These are phyloP conservation scores for Nilaparvata lugens DNA, from an alignment of 1,140 invertebrate genomes.

Conservation along the genomic window DNA sequence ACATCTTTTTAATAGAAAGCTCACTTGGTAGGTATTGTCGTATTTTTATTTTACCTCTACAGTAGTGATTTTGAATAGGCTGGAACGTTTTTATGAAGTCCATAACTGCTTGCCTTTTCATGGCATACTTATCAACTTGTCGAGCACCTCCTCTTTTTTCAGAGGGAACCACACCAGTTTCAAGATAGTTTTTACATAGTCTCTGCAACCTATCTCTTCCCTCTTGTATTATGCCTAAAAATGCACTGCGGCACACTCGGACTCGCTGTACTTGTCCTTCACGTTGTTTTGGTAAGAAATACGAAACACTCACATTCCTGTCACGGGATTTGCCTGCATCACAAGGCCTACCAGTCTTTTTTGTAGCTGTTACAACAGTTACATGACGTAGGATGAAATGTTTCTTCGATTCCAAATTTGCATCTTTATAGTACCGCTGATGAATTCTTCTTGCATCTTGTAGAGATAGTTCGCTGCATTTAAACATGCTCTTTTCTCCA, in stretches of 20 bases:
- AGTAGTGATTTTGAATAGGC: constrained; percentile 9
- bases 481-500: too few species aligned
- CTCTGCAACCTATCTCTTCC: neutral
- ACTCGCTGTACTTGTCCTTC: constrained; percentile 1
- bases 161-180: neutral
- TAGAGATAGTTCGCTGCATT: too few species aligned
- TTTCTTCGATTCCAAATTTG: too few species aligned
- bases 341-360: too few species aligned
- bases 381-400: too few species aligned
- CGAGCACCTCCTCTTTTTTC: constrained; percentile 4
- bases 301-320: too few species aligned
- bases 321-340: too few species aligned
- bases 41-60: neutral
- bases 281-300: constrained; percentile 2
- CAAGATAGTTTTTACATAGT: constrained; percentile 11
- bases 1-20: constrained; percentile 7
- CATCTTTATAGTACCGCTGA: too few species aligned
- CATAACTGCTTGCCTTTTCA: constrained; percentile 1
- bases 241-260: neutral
- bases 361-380: too few species aligned
- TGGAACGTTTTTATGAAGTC: constrained; percentile 1
- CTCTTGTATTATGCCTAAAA: constrained; percentile 3
- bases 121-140: too few species aligned
- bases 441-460: too few species aligned
- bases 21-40: constrained; percentile 8